Conservation (phyloP, 2,888 invertebrate genomes). For the Gnatocerus cornutus region DNA sequence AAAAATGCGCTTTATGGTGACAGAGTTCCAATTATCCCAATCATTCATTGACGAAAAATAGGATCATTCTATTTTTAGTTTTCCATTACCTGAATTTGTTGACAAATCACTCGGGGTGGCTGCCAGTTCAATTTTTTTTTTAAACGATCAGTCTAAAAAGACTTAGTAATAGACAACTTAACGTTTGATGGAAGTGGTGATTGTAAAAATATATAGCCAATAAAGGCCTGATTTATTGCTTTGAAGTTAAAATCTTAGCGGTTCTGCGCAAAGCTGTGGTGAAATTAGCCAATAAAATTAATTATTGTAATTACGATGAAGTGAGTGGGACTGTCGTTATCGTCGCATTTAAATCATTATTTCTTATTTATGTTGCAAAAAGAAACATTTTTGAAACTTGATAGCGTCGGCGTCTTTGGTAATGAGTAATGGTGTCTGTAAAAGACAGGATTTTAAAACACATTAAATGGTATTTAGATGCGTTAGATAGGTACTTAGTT, state of each 20-base stretch:
- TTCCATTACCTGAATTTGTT: too few relatives aligned
- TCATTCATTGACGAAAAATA: not conserved
- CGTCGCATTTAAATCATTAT: constrained; percentile 26
- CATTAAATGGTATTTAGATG: not conserved
- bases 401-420: constrained; percentile 1
- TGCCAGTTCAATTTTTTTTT: not conserved
- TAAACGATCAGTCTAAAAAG: not conserved
- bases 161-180: not conserved
- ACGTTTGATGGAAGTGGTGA: constrained; percentile 2
- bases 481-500: not conserved
- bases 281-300: constrained; percentile 37
- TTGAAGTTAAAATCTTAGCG: constrained; percentile 13
- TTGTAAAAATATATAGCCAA: constrained; percentile 23
- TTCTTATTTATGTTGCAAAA: constrained; percentile 10
- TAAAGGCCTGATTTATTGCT: constrained; percentile 24
- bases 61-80: too few relatives aligned
- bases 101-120: too few relatives aligned
- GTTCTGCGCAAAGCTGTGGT: constrained; percentile 12
- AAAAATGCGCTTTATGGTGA: constrained; percentile 3
- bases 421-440: not conserved
- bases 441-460: not conserved
- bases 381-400: not conserved
- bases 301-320: constrained; percentile 13
- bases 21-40: not conserved
- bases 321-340: constrained; percentile 22